Evolutionary conservation across 2,797 vertebrate genomes (phyloP), one percentile per base, ranked within the genome.

Genomic region (Taeniopygia guttata): DNA sequence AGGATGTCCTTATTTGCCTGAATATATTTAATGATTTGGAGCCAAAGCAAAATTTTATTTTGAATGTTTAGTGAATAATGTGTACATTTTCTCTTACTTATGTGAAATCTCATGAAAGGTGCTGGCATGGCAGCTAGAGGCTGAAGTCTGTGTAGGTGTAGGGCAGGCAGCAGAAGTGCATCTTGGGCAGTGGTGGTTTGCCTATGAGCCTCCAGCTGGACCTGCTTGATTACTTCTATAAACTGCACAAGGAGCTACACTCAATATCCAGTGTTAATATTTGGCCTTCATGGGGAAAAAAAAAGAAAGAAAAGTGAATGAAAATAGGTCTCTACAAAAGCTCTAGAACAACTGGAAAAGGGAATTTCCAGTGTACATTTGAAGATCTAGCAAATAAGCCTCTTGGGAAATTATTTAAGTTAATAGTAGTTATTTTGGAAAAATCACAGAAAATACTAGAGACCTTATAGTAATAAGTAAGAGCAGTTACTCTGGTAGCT

Each of bases 371-470:
- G 26, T 6, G 5, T 70, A 3, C 72, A 75, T 55, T 75, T 81
- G 63, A 45, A 82, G 36, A 87, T 52, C 26, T 70, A 67, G 21
- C 34, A 87, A 72, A 74, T 45, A 63, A 5, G 1, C 55, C 49
- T 29, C 72, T 81, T 91, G 30, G 43, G 58, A 92, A 94, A 94
- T 90, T 43, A 43, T 66, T 75, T 95, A 92, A 23, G 23, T 80
- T 92, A 63, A 52, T 78, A 49, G 55, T 58, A 93, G 69, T 93
- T 91, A 89, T 88, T 95, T 94, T 94, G 63, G 87, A 96, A 96
- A 95, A 84, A 67, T 83, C 45, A 83, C 64, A 60, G 75, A 94
- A 40, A 93, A 30, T 72, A 78, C 29, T 4, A 70, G 48, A n/a
- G 25, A 58, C 62, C 45, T 89, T 82, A 77, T 55, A 68, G 45